Percentiles rank a stretch among this genome's conserved stretches.
phyloP scores from a whole-genome alignment of 2,113 vertebrate species.

The Bufo bufo region DNA sequence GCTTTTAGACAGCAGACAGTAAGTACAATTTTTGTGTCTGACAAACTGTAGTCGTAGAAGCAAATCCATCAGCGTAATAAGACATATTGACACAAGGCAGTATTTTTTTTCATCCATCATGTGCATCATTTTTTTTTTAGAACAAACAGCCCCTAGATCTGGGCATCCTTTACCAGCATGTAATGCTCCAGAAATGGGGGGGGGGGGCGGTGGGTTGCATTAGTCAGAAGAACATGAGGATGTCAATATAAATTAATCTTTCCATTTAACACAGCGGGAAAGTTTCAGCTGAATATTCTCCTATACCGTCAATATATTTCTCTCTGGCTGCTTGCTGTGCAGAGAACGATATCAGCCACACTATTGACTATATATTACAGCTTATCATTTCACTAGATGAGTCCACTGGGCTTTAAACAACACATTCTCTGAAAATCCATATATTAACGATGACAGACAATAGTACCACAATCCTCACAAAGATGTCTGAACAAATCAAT shows the following conservation, averaged over 20 bases:
- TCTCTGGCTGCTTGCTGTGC: not conserved
- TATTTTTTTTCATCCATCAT: too few species aligned
- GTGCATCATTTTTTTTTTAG: not conserved
- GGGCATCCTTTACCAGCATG: not conserved
- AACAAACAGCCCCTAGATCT: not conserved
- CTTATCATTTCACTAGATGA: constrained; percentile 31
- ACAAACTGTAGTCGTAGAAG: too few species aligned
- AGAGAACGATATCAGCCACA: not conserved
- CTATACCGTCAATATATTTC: constrained; percentile 13
- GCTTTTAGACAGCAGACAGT: too few species aligned
- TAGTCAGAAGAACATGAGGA: not conserved
- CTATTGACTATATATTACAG: constrained; percentile 18
- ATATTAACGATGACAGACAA: constrained; percentile 14
- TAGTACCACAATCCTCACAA: not conserved
- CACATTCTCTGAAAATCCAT: constrained; percentile 12
- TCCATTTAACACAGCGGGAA: not conserved
- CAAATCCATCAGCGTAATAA: too few species aligned
- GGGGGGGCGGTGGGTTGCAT: not conserved
- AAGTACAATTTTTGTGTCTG: too few species aligned
- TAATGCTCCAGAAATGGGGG: not conserved
- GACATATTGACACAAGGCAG: too few species aligned
- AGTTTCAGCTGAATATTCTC: not conserved
- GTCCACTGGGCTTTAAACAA: constrained; percentile 4
- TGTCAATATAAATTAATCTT: not conserved
- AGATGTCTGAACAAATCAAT: constrained; percentile 3